Conservation (phyloP, 2,113 vertebrate species). For the Lutjanus erythropterus region DNA sequence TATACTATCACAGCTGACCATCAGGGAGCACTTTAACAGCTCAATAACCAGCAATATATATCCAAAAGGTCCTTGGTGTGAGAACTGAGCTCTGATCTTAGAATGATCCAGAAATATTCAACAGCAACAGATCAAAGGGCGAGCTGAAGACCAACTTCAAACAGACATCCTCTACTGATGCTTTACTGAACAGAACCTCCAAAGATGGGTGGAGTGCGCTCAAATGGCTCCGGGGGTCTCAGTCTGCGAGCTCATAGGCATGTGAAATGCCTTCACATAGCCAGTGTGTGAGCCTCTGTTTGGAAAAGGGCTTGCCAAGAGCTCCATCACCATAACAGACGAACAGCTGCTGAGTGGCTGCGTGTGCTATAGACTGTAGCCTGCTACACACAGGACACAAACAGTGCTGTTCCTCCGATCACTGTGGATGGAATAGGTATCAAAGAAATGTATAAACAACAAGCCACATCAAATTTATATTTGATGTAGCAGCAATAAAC, state of each 20-base stretch:
- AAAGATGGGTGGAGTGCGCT: constrained; percentile 58
- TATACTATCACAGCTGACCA: not conserved
- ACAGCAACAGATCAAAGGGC: constrained; percentile 18
- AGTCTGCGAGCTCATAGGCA: constrained; percentile 70
- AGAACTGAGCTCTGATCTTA: constrained; percentile 2
- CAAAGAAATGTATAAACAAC: constrained; percentile 27
- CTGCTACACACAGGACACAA: constrained; percentile 29
- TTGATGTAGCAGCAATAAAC: constrained; percentile 2
- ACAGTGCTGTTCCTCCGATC: constrained; percentile 22
- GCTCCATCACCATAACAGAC: constrained; percentile 74
- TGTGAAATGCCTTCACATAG: constrained; percentile 72
- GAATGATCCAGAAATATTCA: constrained; percentile 22
- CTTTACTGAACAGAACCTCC: constrained; percentile 47
- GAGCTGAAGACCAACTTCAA: constrained; percentile 28
- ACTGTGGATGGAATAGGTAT: constrained; percentile 18
- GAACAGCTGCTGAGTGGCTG: constrained; percentile 72
- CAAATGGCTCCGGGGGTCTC: constrained; percentile 68
- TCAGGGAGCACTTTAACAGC: not conserved
- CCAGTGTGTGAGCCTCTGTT: constrained; percentile 73
- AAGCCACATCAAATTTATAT: constrained; percentile 16
- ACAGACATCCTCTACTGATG: constrained; percentile 50
- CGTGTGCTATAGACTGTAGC: constrained; percentile 53
- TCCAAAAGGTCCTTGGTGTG: not conserved
- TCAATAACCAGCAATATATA: not conserved
- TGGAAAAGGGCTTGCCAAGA: constrained; percentile 74